Evolutionary conservation across 2,888 invertebrate genomes (phyloP), one percentile per base, ranked within the genome.

Genomic region (Danaus chrysippus): DNA sequence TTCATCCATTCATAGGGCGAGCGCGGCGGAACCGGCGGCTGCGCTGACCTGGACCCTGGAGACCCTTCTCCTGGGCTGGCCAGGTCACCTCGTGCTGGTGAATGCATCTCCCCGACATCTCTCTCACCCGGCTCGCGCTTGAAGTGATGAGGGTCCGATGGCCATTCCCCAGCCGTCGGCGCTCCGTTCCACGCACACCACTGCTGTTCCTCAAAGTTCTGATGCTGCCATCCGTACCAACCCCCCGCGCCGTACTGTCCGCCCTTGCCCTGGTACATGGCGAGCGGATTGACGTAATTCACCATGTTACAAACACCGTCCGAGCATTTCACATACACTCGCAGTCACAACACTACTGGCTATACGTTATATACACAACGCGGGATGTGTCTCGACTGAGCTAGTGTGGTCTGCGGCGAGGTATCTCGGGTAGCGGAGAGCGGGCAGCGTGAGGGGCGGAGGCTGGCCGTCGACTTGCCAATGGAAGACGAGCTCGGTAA

Each of bases 1-100:
- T 96, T 97, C 94, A 98, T 97, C 97, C 97, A 98, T 74, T 96
- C 97, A 82, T 94, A 97, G 0, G 96, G 96, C 70, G 96, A 95
- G 53, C 96, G 93, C 17, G 94, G 93, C 41, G 95, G 95, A 46
- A 94, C 92, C 54, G 96, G 94, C 75, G 94, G 82, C 80, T 92
- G 81, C 72, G 89, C 78, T 67, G 88, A 82, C 79, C 87, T 77
- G 2, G 92, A 91, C 0, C 92, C 84, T 1, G 92, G 87, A 0
- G 92, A 92, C 2, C 92, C 83, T 64, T 92, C 86, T 53, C 92
- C 91, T 3, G 92, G 92, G 71, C 92, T 92, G 64, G 92, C 92
- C 63, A 92, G 84, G 68, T 92, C 92, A 41, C 92, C 92, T 5
- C 92, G 72, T 77, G 92, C 75, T 34, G 91, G 91, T 0, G 91